Evolutionary conservation across 2,797 vertebrate species (phyloP).

Genomic region (Alauda arvensis): DNA sequence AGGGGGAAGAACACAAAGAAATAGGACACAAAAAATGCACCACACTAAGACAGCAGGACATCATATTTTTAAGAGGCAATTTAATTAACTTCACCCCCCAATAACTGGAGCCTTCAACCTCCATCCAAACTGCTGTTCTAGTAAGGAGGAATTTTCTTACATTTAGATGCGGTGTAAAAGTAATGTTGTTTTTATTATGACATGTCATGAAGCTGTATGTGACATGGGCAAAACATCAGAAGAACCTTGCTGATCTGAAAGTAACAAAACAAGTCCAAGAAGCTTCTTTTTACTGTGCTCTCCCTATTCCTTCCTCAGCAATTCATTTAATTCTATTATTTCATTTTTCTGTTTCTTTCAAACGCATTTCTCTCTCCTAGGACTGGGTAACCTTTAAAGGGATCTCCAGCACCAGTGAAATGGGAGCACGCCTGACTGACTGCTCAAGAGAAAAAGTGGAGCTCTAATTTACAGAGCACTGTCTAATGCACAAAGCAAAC

Average conservation of each 20-base stretch:
- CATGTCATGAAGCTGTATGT: background rate
- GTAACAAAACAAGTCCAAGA: background rate
- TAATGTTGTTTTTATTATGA: background rate
- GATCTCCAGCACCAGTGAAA: background rate
- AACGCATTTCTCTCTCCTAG: background rate
- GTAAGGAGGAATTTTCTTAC: background rate
- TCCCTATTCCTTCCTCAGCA: background rate
- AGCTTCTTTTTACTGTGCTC: background rate
- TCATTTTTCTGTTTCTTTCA: background rate
- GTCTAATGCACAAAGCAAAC: slow-evolving; percentile 26
- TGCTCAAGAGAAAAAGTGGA: background rate
- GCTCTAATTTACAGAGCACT: slow-evolving; percentile 3
- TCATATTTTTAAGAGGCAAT: background rate
- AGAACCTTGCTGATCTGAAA: background rate
- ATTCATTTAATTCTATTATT: background rate
- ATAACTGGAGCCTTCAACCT: background rate
- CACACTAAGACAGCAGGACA: background rate
- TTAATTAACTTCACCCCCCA: background rate
- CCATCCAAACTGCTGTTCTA: background rate
- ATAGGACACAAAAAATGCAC: background rate
- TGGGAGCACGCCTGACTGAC: background rate
- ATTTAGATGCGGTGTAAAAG: background rate
- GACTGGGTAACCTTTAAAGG: background rate
- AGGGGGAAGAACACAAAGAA: background rate
- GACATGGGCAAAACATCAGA: background rate